Evolutionary conservation across 2,888 invertebrate genomes (phyloP).

Genomic region (Plagodis pulveraria): DNA sequence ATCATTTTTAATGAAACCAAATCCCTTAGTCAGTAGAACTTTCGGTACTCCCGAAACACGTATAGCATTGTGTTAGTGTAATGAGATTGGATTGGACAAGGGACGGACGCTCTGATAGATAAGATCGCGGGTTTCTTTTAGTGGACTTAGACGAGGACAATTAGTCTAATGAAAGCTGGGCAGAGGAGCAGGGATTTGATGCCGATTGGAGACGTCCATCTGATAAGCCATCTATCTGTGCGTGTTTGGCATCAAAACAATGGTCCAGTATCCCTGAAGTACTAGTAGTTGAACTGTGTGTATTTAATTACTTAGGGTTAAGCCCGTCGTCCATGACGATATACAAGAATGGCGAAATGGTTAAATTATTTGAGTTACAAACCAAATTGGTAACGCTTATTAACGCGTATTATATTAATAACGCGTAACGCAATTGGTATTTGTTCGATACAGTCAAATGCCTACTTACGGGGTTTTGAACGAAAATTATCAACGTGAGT

Average conservation of each 20-base stretch:
- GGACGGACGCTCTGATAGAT: constrained; percentile 57
- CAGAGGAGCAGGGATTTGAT: constrained; percentile 42
- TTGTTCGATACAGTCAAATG: too few relatives aligned
- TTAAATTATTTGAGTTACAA: too few relatives aligned
- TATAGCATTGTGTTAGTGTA: constrained; percentile 50
- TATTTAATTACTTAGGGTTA: too few relatives aligned
- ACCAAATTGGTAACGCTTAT: too few relatives aligned
- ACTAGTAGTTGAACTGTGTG: too few relatives aligned
- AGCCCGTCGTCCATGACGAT: too few relatives aligned
- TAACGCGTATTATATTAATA: too few relatives aligned
- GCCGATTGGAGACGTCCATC: constrained; percentile 10
- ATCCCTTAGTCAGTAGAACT: constrained; percentile 7
- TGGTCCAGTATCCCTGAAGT: not conserved
- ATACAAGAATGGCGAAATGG: too few relatives aligned
- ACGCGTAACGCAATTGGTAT: too few relatives aligned
- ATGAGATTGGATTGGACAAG: constrained; percentile 67
- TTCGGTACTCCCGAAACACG: constrained; percentile 17
- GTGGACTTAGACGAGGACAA: constrained; percentile 58
- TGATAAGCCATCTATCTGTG: constrained; percentile 13
- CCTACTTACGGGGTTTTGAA: too few relatives aligned
- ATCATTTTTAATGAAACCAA: too few relatives aligned
- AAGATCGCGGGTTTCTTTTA: constrained; percentile 57
- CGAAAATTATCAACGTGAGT: too few relatives aligned
- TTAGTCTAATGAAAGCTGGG: constrained; percentile 66
- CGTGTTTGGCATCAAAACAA: constrained; percentile 17